Conservation (phyloP, 2,888 invertebrate species). For the Microdon myrmicae region DNA sequence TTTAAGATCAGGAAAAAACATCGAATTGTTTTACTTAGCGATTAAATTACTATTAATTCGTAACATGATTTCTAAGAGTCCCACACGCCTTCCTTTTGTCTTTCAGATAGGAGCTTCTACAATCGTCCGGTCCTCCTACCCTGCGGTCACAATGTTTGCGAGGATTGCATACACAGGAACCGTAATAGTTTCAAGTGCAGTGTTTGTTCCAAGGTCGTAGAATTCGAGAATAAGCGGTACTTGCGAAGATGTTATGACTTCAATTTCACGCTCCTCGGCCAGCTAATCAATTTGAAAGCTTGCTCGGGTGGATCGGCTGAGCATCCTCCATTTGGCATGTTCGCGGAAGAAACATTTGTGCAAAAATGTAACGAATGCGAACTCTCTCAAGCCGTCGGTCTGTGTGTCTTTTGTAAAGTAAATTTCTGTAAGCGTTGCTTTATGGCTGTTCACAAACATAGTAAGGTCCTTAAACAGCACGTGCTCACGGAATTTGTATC, state of each 20-base stretch:
- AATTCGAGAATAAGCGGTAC: constrained; percentile 37
- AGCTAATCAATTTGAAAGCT: constrained; percentile 46
- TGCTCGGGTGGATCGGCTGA: not conserved
- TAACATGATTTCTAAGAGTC: too few relatives aligned
- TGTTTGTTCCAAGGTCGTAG: constrained; percentile 54
- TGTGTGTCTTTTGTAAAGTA: constrained; percentile 60
- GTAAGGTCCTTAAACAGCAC: constrained; percentile 60
- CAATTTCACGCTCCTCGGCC: constrained; percentile 60
- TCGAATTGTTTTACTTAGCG: too few relatives aligned
- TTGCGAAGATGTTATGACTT: constrained; percentile 56
- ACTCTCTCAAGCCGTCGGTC: constrained; percentile 48
- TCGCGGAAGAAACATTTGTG: constrained; percentile 19
- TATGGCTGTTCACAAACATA: constrained; percentile 58
- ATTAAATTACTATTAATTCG: too few relatives aligned
- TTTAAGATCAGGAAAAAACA: too few relatives aligned
- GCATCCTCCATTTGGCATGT: constrained; percentile 3
- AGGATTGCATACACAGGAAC: constrained; percentile 69
- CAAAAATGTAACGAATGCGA: constrained; percentile 61
- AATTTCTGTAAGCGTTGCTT: constrained; percentile 61
- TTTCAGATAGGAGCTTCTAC: constrained; percentile 31
- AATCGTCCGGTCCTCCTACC: constrained; percentile 71
- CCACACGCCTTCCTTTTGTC: too few relatives aligned
- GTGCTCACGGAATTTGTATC: constrained; percentile 32
- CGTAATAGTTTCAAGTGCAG: constrained; percentile 56
- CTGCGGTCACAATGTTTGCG: constrained; percentile 78